Conservation (phyloP, 2,113 vertebrate genomes). For the Atractosteus spatula region DNA sequence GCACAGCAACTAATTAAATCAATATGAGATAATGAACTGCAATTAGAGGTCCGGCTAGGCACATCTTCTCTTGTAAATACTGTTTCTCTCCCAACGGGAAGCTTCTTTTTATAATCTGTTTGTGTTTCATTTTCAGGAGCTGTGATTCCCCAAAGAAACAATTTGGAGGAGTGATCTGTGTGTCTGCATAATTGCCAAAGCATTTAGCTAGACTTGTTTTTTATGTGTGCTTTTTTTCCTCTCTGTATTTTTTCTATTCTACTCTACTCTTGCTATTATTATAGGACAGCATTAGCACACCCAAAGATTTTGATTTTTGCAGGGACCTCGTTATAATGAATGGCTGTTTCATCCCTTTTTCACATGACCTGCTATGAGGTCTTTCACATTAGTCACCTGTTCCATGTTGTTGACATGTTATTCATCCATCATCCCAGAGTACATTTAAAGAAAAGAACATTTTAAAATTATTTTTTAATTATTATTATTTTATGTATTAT, state of each 20-base stretch:
- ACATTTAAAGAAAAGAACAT: too few species aligned
- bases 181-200: slow-evolving; percentile 83
- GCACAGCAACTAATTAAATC: slow-evolving; percentile 96
- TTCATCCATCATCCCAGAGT: too few species aligned
- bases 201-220: slow-evolving; percentile 72
- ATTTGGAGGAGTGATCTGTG: slow-evolving; percentile 89
- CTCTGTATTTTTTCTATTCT: slow-evolving; percentile 8
- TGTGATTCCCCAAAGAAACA: slow-evolving; percentile 87
- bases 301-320: too few species aligned
- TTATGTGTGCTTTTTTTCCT: slow-evolving; percentile 53
- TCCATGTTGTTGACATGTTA: too few species aligned
- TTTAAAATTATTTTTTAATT: too few species aligned
- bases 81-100: slow-evolving; percentile 82
- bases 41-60: slow-evolving; percentile 92
- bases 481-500: too few species aligned
- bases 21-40: slow-evolving; percentile 98
- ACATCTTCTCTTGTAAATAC: slow-evolving; percentile 91
- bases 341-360: neutral
- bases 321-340: too few species aligned
- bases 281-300: neutral
- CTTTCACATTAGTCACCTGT: too few species aligned
- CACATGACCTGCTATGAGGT: too few species aligned
- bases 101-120: slow-evolving; percentile 94
- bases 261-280: neutral
- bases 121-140: slow-evolving; percentile 91